These are phyloP conservation scores for Zoroaster sp. DNA, from an alignment of 53 echinoderm and acorn worm genomes.

Conservation along the genomic window DNA sequence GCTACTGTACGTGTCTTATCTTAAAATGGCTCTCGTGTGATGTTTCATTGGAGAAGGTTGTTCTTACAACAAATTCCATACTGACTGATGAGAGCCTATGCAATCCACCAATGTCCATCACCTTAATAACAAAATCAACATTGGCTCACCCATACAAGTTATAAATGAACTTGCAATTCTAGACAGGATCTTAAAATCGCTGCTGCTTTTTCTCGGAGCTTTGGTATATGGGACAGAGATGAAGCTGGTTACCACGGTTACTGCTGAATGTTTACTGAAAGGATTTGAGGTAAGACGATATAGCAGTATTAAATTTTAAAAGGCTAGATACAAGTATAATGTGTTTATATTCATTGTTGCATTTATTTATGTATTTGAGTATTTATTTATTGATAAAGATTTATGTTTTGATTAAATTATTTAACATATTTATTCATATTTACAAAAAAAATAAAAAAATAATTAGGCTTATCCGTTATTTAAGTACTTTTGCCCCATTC, in stretches of 20 bases:
- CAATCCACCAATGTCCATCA: not conserved
- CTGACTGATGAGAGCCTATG: constrained; percentile 26
- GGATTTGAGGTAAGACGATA: not conserved
- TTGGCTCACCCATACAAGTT: too few species aligned
- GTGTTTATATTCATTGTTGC: too few species aligned
- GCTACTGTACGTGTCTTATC: not conserved
- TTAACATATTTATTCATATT: not conserved
- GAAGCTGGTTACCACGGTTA: not conserved
- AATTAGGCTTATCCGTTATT: not conserved
- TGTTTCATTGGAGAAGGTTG: constrained; percentile 33
- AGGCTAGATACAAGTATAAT: not conserved
- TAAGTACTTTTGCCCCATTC: not conserved
- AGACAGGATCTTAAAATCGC: not conserved
- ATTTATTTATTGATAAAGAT: not conserved
- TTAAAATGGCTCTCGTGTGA: constrained; percentile 22
- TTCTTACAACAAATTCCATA: not conserved
- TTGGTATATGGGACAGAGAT: too few species aligned
- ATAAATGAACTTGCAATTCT: not conserved
- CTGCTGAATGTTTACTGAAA: not conserved
- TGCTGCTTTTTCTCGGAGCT: not conserved
- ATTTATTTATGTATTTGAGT: not conserved
- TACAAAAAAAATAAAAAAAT: too few species aligned
- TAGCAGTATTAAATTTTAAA: too few species aligned
- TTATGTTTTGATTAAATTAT: too few species aligned
- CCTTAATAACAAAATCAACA: not conserved